A percentile compares a stretch with the other conserved stretches of the same genome.
Conservation (phyloP, 2,113 vertebrate genomes). For the Neogobius melanostomus region DNA sequence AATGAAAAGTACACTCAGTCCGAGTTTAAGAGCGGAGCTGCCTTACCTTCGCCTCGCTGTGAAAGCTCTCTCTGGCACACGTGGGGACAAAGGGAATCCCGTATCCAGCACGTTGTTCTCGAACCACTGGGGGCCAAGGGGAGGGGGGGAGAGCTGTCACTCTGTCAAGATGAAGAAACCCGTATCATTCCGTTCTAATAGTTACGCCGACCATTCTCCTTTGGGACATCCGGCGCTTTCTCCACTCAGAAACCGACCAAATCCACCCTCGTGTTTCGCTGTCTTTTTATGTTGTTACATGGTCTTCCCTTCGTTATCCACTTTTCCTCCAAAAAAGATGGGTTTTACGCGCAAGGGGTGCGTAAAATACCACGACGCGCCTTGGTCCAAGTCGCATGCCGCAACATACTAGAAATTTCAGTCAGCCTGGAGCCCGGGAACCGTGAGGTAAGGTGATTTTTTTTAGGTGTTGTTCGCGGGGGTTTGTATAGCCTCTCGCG, state of each 20-base stretch:
- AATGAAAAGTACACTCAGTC: neutral
- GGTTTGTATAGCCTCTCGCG: neutral
- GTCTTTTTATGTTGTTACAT: conserved; percentile 7
- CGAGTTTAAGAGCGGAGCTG: neutral
- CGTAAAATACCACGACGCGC: neutral
- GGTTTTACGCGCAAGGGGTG: neutral
- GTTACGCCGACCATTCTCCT: conserved; percentile 27
- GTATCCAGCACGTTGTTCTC: conserved; percentile 14
- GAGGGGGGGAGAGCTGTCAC: conserved; percentile 19
- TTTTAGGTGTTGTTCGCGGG: neutral
- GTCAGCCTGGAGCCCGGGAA: neutral
- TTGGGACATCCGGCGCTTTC: conserved; percentile 15
- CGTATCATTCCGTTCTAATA: conserved; percentile 21
- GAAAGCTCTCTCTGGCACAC: conserved; percentile 60
- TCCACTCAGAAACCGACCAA: neutral
- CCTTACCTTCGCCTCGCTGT: conserved; percentile 38
- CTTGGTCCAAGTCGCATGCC: neutral
- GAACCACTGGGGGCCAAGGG: neutral
- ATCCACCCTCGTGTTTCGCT: neutral
- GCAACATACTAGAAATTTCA: too few relatives aligned
- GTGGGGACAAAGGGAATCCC: conserved; percentile 73
- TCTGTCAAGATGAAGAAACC: neutral
- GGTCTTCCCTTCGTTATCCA: conserved; percentile 17
- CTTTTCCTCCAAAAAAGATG: conserved; percentile 23
- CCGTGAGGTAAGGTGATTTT: neutral